Evolutionary conservation across 2,797 vertebrate species (phyloP).

Genomic region (Cottoperca gobio): DNA sequence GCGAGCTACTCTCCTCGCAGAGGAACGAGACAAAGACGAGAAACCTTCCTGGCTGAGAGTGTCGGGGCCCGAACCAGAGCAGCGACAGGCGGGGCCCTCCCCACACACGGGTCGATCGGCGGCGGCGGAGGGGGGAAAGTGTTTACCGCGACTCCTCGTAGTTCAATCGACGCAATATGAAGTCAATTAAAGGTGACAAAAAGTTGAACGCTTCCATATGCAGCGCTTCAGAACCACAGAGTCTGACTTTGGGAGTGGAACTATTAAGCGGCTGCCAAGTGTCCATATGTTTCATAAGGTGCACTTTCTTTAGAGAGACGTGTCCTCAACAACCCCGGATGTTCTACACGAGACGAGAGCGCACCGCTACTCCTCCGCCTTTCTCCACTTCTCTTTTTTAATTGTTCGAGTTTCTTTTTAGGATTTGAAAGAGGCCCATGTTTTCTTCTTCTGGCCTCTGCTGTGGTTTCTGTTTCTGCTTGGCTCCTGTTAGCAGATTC

Average conservation of each 20-base stretch:
- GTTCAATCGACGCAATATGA: slow-evolving; percentile 79
- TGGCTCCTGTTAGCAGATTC: slow-evolving; percentile 63
- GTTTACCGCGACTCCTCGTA: slow-evolving; percentile 76
- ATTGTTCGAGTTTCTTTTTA: slow-evolving; percentile 38
- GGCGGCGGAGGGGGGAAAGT: slow-evolving; percentile 60
- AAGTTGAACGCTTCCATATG: slow-evolving; percentile 84
- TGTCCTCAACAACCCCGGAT: slow-evolving; percentile 65
- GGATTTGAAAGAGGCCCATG: slow-evolving; percentile 57
- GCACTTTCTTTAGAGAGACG: slow-evolving; percentile 51
- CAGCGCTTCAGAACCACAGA: slow-evolving; percentile 72
- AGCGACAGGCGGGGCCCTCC: slow-evolving; percentile 9
- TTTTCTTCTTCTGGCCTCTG: slow-evolving; percentile 60
- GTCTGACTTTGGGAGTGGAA: slow-evolving; percentile 73
- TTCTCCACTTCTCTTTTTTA: slow-evolving; percentile 44
- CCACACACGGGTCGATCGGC: slow-evolving; percentile 28
- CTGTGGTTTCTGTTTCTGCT: slow-evolving; percentile 55
- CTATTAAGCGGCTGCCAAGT: slow-evolving; percentile 70
- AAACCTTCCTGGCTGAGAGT: slow-evolving; percentile 32
- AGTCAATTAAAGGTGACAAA: slow-evolving; percentile 88
- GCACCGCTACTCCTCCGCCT: slow-evolving; percentile 17
- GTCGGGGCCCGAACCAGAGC: slow-evolving; percentile 17
- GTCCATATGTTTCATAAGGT: slow-evolving; percentile 79
- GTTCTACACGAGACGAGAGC: slow-evolving; percentile 60
- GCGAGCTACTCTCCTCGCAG: slow-evolving; percentile 42
- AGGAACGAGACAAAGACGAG: slow-evolving; percentile 31